Evolutionary conservation across 2,888 invertebrate species (phyloP), one percentile per base, ranked within the genome.

Genomic region (Zygogramma bicolorata): DNA sequence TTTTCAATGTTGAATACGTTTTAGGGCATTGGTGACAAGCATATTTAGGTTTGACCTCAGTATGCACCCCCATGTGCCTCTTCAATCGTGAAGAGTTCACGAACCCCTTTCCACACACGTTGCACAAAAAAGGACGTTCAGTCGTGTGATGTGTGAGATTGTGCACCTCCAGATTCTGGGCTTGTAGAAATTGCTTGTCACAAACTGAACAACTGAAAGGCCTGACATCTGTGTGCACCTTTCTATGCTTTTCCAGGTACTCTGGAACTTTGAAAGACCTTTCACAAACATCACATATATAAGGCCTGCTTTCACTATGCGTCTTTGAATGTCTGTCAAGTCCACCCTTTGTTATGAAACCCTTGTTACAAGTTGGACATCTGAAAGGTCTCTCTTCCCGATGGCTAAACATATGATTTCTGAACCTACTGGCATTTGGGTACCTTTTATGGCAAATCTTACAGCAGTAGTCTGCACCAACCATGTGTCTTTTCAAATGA

Each of bases 341-440:
- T 2, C 85, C 86, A 3, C 85, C 85, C 84, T 85, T 86, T 40
- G 86, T 77, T 0, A 84, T 81, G 73, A 86, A 87, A n/a, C 85
- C 84, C 75, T 86, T 86, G 2, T 85, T 85, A 67, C 85, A 85
- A 27, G 79, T 68, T 18, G 81, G 71, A 70, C 83, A 83, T 49
- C 81, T 72, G 77, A 84, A 84, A 0, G 87, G 87, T 70, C 82
- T 84, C 70, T 86, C 86, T 0, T 86, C 88, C n/a, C 87, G 88
- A 88, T 91, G 91, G 75, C 90, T 91, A 83, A 91, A 88, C 90
- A 90, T 90, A 88, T 92, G 92, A 75, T 92, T 84, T 65, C 81
- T 80, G 70, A 86, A 85, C 15, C 85, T 85, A 74, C 87, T 87
- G 0, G 84, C 84, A 78, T 85, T 86, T 3, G 86, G 85, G 76